A percentile compares a stretch with the other conserved stretches of the same genome.
phyloP scores from a whole-genome alignment of 2,797 vertebrate species.

The Sebastes trivittatus region DNA sequence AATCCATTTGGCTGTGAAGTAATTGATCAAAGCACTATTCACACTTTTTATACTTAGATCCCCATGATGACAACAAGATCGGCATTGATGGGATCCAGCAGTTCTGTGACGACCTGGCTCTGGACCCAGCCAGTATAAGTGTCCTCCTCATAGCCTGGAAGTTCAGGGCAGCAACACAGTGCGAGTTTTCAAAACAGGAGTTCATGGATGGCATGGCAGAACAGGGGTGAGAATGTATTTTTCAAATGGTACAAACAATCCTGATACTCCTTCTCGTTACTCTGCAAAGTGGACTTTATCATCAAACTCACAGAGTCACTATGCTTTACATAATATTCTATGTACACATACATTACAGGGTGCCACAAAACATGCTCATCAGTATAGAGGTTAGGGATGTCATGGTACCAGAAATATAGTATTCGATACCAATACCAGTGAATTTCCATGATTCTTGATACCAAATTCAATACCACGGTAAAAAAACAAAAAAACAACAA shows the following conservation, averaged over 20 bases:
- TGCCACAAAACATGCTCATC: neutral
- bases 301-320: neutral
- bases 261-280: neutral
- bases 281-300: neutral
- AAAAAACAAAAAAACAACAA: too few relatives aligned
- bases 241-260: neutral
- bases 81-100: conserved; percentile 98
- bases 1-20: neutral
- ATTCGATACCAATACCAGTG: too few relatives aligned
- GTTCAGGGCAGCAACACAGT: conserved; percentile 96
- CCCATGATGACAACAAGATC: conserved; percentile 98
- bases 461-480: too few relatives aligned
- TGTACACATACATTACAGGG: neutral
- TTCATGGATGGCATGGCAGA: conserved; percentile 98
- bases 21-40: neutral
- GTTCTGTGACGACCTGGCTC: conserved; percentile 94
- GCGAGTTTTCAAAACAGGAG: conserved; percentile 96
- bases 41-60: conserved; percentile 80
- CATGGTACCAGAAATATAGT: too few relatives aligned
- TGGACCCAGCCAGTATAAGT: conserved; percentile 95
- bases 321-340: neutral
- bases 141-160: conserved; percentile 98
- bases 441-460: too few relatives aligned
- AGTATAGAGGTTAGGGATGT: neutral
- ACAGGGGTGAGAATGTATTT: conserved; percentile 86